phyloP scores from a whole-genome alignment of 1,140 invertebrate genomes.

The Latrodectus geometricus region DNA sequence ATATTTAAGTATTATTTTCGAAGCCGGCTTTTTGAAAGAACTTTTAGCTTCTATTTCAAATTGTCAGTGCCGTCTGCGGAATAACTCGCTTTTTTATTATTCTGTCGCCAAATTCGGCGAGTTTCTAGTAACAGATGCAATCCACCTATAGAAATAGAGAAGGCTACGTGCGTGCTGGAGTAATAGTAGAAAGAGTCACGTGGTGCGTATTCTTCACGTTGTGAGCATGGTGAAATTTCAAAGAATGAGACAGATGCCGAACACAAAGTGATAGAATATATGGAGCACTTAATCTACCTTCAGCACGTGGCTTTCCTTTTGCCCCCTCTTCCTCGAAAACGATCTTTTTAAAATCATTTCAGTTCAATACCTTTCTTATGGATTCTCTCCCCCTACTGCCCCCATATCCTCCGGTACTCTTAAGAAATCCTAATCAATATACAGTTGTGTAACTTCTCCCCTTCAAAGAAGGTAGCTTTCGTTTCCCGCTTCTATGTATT shows the following conservation, averaged over 20 bases:
- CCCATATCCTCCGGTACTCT: background rate
- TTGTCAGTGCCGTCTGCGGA: too few species aligned
- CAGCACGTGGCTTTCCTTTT: background rate
- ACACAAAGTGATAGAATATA: background rate
- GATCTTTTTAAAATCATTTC: conserved; percentile 4
- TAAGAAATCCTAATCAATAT: background rate
- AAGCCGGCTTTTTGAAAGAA: too few species aligned
- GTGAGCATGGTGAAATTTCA: background rate
- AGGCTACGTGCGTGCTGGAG: background rate
- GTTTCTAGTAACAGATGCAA: background rate
- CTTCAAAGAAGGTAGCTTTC: background rate
- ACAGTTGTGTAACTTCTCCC: background rate
- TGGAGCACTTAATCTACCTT: background rate
- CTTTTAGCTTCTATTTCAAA: too few species aligned
- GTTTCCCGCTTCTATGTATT: background rate
- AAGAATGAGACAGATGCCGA: conserved; percentile 23
- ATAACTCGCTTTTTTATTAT: too few species aligned
- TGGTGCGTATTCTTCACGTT: conserved; percentile 3
- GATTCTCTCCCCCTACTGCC: background rate
- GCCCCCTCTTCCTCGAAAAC: background rate
- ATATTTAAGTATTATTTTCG: too few species aligned
- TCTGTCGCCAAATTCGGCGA: conserved; percentile 1
- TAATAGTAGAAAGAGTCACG: conserved; percentile 50
- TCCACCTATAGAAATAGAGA: background rate
- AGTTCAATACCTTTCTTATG: background rate